These are phyloP conservation scores for Coptodon rendalli DNA, from an alignment of 2,113 vertebrate genomes.

Conservation along the genomic window DNA sequence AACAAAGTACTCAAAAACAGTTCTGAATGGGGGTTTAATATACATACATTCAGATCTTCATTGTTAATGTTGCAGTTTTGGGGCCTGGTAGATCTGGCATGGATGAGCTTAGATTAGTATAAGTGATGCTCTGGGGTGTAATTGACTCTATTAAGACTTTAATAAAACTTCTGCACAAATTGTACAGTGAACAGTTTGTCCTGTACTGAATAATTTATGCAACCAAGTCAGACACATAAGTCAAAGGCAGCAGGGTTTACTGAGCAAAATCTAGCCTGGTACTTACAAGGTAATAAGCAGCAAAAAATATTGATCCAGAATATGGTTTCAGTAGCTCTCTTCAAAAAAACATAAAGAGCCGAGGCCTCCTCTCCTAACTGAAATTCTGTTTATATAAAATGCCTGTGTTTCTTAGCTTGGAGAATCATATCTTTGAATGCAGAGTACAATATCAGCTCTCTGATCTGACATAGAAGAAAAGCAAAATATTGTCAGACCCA, in stretches of 20 bases:
- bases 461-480: not conserved
- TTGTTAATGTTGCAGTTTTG: not conserved
- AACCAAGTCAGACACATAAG: not conserved
- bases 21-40: not conserved
- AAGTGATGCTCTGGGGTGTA: not conserved
- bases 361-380: not conserved
- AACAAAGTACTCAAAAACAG: not conserved
- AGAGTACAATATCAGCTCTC: not conserved
- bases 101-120: not conserved
- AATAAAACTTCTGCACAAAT: not conserved
- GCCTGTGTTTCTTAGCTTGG: not conserved
- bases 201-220: not conserved
- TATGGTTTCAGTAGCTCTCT: not conserved
- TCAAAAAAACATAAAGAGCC: not conserved
- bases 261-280: not conserved
- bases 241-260: not conserved
- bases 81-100: not conserved
- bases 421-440: not conserved
- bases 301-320: not conserved
- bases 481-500: not conserved
- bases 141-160: not conserved
- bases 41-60: not conserved
- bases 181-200: not conserved
- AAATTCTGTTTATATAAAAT: not conserved
- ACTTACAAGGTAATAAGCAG: not conserved